Base-by-base conservation (phyloP, 1,140 invertebrate genomes). In the Trinorchestia longiramus region DNA sequence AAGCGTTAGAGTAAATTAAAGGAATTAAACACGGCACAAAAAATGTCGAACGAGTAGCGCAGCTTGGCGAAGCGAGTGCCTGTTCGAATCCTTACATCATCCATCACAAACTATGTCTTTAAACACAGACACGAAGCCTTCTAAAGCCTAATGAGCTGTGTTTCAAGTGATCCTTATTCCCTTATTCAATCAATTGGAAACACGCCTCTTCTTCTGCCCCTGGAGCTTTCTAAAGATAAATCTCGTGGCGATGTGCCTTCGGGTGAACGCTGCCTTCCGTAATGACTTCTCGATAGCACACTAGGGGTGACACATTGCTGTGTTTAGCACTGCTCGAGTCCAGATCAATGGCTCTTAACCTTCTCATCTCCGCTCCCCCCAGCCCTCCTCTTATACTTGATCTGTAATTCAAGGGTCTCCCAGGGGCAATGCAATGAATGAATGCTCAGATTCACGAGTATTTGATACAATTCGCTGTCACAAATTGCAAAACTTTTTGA, bases 191-290 rank as follows among this genome's bases (percentile, higher is more conserved):
- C 88, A 91, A 91, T 91, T 91, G 88, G 28, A 91, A 91, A 91
- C 43, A 91, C 88, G 88, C 88, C 88, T 44, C 88, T 91, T 43
- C 88, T 77, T 77, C 62, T 23, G 62, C 62, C 62, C 28, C 62
- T 77, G 62, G 88, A 91, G 88, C 41, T 91, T 91, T 91, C 88
- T 41, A 91, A 43, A 43, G 88, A 91, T 91, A 91, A 91, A 91
- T 91, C 41, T 91, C 15, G 62, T 77, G 62, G 62, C 88, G 88
- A 91, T 42, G 88, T 91, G 41, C 88, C 88, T 91, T 91, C 19
- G 88, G 88, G 3, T 91, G 6, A 91, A 91, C 11, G 36, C 87
- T 88, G 36, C 87, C 87, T 88, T 40, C 87, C 88, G 41, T 91
- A 91, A 91, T 91, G 88, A 43, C 11, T 15, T 42, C 88, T 91